Conservation (phyloP, 2,113 vertebrate genomes). For the Sminthopsis crassicaudata region DNA sequence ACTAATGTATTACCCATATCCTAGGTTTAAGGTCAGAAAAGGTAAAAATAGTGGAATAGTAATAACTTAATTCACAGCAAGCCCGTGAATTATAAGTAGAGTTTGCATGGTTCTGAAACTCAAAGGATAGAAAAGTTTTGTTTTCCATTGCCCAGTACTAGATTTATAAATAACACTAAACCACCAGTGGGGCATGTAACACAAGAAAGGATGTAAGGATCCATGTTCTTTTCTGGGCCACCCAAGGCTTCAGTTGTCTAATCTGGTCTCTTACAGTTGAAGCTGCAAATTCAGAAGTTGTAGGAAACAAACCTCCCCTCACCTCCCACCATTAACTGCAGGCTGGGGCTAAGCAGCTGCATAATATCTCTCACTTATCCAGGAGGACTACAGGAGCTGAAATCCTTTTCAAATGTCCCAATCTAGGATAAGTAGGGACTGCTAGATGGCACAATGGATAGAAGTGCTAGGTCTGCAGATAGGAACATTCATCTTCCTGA, state of each 20-base stretch:
- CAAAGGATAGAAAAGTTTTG: not conserved
- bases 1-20: not conserved
- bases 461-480: not conserved
- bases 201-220: not conserved
- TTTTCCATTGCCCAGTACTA: not conserved
- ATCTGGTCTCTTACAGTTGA: not conserved
- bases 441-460: not conserved
- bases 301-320: not conserved
- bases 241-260: not conserved
- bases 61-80: not conserved
- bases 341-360: not conserved
- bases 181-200: not conserved
- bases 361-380: not conserved
- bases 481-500: not conserved
- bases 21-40: not conserved
- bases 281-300: not conserved
- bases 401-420: not conserved
- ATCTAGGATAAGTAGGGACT: not conserved
- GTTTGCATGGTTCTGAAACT: not conserved
- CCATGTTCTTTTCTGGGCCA: not conserved
- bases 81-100: not conserved
- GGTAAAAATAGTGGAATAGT: not conserved
- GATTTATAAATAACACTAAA: not conserved
- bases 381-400: not conserved
- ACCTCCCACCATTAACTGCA: not conserved